Conservation (phyloP, 2,888 invertebrate genomes). For the Plemyria rubiginata region DNA sequence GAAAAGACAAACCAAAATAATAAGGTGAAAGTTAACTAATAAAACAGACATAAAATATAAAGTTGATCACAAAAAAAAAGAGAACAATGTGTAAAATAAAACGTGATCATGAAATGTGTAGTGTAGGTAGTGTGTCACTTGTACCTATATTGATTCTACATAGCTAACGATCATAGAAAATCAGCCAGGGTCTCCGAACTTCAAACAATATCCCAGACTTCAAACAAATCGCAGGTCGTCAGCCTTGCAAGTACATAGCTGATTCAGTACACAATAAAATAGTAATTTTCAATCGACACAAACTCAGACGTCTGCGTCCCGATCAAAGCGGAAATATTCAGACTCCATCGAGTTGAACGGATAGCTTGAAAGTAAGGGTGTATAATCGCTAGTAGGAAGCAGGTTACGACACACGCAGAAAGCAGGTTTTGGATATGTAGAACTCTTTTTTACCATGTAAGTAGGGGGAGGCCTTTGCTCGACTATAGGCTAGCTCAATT, state of each 20-base stretch:
- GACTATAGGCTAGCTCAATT: too few species aligned
- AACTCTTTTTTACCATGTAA: too few species aligned
- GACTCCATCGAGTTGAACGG: slow-evolving; percentile 11
- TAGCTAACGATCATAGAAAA: too few species aligned
- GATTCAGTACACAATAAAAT: slow-evolving; percentile 16
- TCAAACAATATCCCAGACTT: slow-evolving; percentile 15
- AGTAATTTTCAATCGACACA: slow-evolving; percentile 17
- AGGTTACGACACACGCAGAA: background rate
- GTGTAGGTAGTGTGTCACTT: too few species aligned
- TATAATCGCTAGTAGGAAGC: slow-evolving; percentile 5
- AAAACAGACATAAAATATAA: too few species aligned
- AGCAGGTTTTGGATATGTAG: background rate
- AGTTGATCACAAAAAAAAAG: too few species aligned
- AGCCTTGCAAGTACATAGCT: slow-evolving; percentile 4
- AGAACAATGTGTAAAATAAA: too few species aligned
- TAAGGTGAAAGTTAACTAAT: too few species aligned
- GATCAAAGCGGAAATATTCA: slow-evolving; percentile 30
- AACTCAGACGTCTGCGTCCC: slow-evolving; percentile 22
- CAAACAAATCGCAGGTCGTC: slow-evolving; percentile 9
- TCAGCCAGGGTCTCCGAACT: background rate
- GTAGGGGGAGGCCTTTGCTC: too few species aligned
- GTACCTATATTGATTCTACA: too few species aligned
- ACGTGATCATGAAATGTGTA: too few species aligned
- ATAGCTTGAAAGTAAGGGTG: slow-evolving; percentile 12
- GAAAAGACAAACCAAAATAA: too few species aligned